Evolutionary conservation across 1,140 invertebrate genomes (phyloP), one percentile per base, ranked within the genome.

Genomic region (Hesperophylax magnus): DNA sequence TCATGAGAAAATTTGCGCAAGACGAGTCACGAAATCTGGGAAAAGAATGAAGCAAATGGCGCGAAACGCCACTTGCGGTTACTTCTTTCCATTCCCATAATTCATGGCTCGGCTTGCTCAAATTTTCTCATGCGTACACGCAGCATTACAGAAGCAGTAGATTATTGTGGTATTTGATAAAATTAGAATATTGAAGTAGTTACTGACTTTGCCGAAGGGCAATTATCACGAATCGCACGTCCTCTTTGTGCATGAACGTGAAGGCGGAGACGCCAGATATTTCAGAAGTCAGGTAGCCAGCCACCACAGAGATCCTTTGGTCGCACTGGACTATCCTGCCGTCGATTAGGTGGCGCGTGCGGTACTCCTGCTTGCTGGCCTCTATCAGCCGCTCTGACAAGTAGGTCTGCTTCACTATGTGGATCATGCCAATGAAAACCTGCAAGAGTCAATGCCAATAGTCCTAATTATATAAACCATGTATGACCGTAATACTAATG

Each of bases 261-360:
- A 97, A 97, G 0, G 95, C 96, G 81, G 94, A 96, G 47, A 93
- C 86, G 7, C 96, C 96, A 24, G 92, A 91, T 9, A 97, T 94
- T 89, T 97, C 96, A 72, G 95, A 93, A 1, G 93, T 93, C 92
- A 97, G 93, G 86, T 97, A 97, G 1, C 96, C 96, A 34, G 96
- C 95, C 1, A 97, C 94, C 18, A 95, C 90, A 0, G 95, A 94
- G 80, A 97, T 96, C 82, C 96, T 92, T 82, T 97, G 95, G 88
- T 98, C 96, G 79, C 94, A 94, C 83, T 94, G 94, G 52, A 97
- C 93, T 77, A 97, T 97, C 75, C 94, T 91, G 1, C 96, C 96
- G 86, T 97, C 95, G 20, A 96, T 91, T 31, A 95, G 90, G 87
- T 97, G 96, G 22, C 96, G 89, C 0, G 96, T 97, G 17, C 95